These are phyloP conservation scores for Aporophyla nigra DNA, from an alignment of 2,888 invertebrate species.

Conservation along the genomic window DNA sequence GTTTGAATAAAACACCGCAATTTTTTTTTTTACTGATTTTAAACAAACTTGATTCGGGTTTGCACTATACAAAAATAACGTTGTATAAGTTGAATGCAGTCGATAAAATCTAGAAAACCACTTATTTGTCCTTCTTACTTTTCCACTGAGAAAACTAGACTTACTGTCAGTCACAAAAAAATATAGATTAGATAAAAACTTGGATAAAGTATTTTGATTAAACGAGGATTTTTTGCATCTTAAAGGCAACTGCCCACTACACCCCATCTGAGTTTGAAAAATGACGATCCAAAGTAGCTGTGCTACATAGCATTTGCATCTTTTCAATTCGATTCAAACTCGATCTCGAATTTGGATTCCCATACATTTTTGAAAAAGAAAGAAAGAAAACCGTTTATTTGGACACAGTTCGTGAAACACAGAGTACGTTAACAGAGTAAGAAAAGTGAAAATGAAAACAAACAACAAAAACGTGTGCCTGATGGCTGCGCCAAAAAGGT, in stretches of 20 bases:
- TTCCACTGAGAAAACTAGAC: background rate
- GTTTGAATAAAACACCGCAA: background rate
- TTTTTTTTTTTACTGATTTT: background rate
- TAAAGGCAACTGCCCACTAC: background rate
- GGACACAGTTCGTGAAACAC: too few relatives aligned
- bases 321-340: background rate
- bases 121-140: background rate
- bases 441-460: too few relatives aligned
- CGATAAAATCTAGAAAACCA: background rate
- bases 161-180: background rate
- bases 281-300: background rate
- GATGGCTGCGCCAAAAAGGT: too few relatives aligned
- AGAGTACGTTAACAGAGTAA: too few relatives aligned
- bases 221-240: background rate
- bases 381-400: too few relatives aligned
- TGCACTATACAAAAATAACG: slow-evolving; percentile 1
- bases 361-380: too few relatives aligned
- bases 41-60: background rate
- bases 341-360: background rate
- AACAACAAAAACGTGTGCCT: too few relatives aligned
- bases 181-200: background rate
- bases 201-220: too few relatives aligned
- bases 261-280: background rate
- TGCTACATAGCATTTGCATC: too few relatives aligned
- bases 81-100: background rate